These are phyloP conservation scores for Macrobrachium nipponense DNA, from an alignment of 1,140 invertebrate species.

Conservation along the genomic window DNA sequence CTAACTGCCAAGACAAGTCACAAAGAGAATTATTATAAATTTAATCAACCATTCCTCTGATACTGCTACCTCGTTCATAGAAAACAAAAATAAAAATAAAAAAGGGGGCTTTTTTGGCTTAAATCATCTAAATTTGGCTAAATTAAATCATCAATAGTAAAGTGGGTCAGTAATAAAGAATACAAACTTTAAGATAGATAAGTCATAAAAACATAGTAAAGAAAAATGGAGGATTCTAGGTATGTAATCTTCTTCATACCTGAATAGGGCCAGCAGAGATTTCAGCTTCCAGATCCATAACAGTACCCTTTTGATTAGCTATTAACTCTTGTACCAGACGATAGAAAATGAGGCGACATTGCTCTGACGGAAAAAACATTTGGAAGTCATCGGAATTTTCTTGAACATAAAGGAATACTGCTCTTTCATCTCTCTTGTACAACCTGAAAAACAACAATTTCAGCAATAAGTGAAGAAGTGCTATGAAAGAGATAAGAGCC, in stretches of 20 bases:
- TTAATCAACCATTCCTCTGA: no score
- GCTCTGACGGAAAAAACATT: constrained; percentile 94
- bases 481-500: background rate
- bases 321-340: constrained; percentile 79
- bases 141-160: no score
- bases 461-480: background rate
- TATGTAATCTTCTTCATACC: constrained; percentile 22
- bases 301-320: constrained; percentile 84
- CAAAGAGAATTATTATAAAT: no score
- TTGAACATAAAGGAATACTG: constrained; percentile 96
- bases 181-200: no score
- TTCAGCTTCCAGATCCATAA: constrained; percentile 84
- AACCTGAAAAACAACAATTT: constrained; percentile 73
- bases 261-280: constrained; percentile 77
- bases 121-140: no score
- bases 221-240: background rate
- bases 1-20: no score
- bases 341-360: constrained; percentile 79
- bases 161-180: no score
- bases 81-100: no score
- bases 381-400: constrained; percentile 99
- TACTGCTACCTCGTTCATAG: no score
- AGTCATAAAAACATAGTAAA: no score
- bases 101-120: no score
- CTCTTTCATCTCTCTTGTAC: constrained; percentile 95